phyloP scores from a whole-genome alignment of 2,113 vertebrate species.

The Lichenostomus cassidix region DNA sequence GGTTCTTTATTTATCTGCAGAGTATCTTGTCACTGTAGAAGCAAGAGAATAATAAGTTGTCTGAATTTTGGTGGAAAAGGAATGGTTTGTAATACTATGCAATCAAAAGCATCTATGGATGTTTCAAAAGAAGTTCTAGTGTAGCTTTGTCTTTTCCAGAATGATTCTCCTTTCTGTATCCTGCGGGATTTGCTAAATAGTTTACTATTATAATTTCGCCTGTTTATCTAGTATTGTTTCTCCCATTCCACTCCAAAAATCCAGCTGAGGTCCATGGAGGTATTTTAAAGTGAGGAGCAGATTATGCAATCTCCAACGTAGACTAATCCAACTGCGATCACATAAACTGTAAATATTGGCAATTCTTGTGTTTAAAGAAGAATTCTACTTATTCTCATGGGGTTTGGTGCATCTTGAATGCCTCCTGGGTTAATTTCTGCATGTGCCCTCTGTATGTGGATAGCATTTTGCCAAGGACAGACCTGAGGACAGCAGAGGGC shows the following conservation, averaged over 20 bases:
- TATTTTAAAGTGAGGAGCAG: neutral
- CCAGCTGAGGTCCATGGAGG: accelerated
- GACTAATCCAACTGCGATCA: neutral
- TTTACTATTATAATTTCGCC: neutral
- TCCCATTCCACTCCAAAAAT: neutral
- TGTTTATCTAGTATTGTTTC: neutral
- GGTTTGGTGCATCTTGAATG: neutral
- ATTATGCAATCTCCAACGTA: neutral
- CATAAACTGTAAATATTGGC: neutral
- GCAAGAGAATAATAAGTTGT: neutral
- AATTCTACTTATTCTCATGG: neutral
- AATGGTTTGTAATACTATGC: neutral
- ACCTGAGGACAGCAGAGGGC: neutral
- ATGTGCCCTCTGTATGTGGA: neutral
- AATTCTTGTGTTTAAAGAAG: neutral
- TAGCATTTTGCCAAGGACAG: neutral
- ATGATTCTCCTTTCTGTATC: neutral
- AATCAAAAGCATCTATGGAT: accelerated
- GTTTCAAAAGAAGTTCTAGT: neutral
- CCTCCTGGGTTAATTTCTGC: neutral
- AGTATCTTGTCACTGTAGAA: neutral
- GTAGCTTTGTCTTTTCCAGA: neutral
- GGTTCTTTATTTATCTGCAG: neutral
- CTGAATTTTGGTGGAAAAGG: neutral
- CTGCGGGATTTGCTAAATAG: neutral